phyloP scores from a whole-genome alignment of 2,888 invertebrate species.

The Cinara cedri region DNA sequence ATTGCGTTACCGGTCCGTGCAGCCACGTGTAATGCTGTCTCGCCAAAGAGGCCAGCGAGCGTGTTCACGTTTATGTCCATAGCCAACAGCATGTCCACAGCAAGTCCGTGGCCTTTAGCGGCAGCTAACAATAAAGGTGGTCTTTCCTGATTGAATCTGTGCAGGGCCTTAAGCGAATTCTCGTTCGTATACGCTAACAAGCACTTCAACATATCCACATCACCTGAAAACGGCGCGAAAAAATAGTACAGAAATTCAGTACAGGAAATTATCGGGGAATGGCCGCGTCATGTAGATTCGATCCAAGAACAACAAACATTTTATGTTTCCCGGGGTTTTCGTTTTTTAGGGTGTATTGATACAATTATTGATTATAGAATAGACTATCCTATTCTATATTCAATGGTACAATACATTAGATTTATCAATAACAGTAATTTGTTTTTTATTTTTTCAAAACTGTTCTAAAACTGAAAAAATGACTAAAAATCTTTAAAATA shows the following conservation, averaged over 20 bases:
- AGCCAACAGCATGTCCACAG: constrained; percentile 5
- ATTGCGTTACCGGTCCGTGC: background rate
- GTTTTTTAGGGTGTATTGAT: too few relatives aligned
- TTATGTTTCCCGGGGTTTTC: background rate
- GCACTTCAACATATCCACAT: constrained; percentile 2
- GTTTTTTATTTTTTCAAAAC: too few relatives aligned
- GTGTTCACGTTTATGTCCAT: constrained; percentile 28
- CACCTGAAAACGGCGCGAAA: background rate
- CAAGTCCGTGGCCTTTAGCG: background rate
- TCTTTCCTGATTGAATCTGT: background rate
- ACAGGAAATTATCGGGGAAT: too few relatives aligned
- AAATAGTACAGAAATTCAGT: too few relatives aligned
- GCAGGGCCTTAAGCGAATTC: background rate
- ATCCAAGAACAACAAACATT: too few relatives aligned
- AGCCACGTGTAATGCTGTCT: constrained; percentile 34
- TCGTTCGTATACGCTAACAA: background rate
- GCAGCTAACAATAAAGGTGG: constrained; percentile 19
- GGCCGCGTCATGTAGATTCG: too few relatives aligned
- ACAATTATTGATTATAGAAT: too few relatives aligned
- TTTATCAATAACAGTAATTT: too few relatives aligned
- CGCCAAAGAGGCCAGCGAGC: background rate
- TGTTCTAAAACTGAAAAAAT: too few relatives aligned
- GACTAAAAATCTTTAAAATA: too few relatives aligned
- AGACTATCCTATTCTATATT: too few relatives aligned
- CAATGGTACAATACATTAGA: too few relatives aligned